These are phyloP conservation scores for Solenodon paradoxus DNA, from an alignment of 2,113 vertebrate species.

Conservation along the genomic window DNA sequence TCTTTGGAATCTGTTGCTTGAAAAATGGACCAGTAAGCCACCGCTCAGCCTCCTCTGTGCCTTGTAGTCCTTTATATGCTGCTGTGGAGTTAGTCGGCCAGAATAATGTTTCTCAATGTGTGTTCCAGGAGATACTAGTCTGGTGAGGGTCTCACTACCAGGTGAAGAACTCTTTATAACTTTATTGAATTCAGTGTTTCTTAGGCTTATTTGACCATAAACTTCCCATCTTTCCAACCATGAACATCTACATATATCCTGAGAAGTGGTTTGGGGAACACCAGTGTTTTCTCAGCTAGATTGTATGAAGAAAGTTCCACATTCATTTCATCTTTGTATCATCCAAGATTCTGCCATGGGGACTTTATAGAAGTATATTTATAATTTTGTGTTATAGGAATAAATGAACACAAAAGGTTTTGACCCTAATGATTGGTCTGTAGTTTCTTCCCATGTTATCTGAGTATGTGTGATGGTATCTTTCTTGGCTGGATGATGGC, in stretches of 20 bases:
- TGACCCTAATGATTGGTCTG: background rate
- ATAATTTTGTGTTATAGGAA: background rate
- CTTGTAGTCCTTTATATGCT: background rate
- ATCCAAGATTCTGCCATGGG: background rate
- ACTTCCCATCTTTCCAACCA: background rate
- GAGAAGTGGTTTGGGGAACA: background rate
- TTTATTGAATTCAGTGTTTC: background rate
- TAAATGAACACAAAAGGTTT: background rate
- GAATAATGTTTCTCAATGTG: background rate
- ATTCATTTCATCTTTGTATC: background rate
- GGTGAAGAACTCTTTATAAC: background rate
- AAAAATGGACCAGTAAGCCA: background rate
- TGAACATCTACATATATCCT: background rate
- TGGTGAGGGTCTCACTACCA: background rate
- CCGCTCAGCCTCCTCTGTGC: background rate
- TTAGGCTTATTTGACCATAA: background rate
- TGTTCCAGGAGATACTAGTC: background rate
- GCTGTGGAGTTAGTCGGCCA: background rate
- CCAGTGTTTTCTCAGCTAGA: background rate
- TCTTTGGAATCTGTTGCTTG: background rate
- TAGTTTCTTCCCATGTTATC: background rate
- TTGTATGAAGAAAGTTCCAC: background rate
- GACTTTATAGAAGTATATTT: background rate
- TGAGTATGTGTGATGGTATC: background rate
- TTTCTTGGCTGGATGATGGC: conserved; percentile 19